These are phyloP conservation scores for Agapornis roseicollis DNA, from an alignment of 2,113 vertebrate species.

Conservation along the genomic window DNA sequence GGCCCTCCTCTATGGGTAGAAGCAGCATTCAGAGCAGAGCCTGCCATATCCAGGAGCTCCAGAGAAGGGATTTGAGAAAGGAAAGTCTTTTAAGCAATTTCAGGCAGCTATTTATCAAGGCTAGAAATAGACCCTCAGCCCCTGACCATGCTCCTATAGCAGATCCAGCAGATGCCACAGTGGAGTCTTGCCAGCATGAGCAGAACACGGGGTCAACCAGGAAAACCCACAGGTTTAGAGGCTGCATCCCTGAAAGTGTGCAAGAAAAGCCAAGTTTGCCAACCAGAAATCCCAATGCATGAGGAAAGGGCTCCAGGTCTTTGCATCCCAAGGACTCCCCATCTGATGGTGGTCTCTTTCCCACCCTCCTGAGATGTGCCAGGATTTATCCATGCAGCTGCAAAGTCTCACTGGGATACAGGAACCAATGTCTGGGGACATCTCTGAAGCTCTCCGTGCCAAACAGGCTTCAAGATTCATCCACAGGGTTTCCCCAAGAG, in stretches of 20 bases:
- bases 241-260: neutral
- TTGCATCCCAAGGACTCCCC: neutral
- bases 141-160: neutral
- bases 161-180: neutral
- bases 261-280: neutral
- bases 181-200: neutral
- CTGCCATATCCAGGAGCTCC: neutral
- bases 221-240: neutral
- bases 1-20: neutral
- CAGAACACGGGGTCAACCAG: neutral
- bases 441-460: neutral
- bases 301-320: neutral
- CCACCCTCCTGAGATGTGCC: neutral
- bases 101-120: neutral
- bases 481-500: neutral
- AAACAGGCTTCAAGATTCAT: neutral
- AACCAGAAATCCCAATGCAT: neutral
- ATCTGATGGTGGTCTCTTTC: neutral
- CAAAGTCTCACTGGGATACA: neutral
- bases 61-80: neutral
- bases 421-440: neutral
- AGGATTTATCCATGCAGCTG: neutral
- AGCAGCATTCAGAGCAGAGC: neutral
- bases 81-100: neutral
- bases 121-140: neutral